Evolutionary conservation across 2,888 invertebrate species (phyloP).

Genomic region (Phymatocera aterrima): DNA sequence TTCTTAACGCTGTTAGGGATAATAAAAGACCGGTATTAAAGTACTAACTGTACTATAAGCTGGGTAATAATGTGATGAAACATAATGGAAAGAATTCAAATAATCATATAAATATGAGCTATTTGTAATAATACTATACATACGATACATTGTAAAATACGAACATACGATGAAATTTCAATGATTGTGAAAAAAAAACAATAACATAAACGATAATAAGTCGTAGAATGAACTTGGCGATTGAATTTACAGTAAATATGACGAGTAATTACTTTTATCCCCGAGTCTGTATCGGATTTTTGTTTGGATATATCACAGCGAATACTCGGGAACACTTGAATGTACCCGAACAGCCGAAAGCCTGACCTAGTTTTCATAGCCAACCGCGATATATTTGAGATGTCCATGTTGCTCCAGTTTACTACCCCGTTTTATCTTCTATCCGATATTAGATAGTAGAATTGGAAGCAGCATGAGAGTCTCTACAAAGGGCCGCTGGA

Average conservation of each 20-base stretch:
- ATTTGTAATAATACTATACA: too few species aligned
- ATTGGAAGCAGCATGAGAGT: background rate
- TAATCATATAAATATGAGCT: too few species aligned
- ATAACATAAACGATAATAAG: too few species aligned
- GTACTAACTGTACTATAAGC: conserved; percentile 4
- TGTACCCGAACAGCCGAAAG: conserved; percentile 47
- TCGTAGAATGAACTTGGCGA: too few species aligned
- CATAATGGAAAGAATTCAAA: too few species aligned
- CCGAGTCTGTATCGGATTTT: background rate
- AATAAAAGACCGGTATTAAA: conserved; percentile 33
- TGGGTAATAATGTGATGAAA: background rate
- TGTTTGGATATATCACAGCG: background rate
- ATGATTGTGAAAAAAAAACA: too few species aligned
- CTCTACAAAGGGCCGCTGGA: background rate
- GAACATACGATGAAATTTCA: too few species aligned
- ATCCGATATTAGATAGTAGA: background rate
- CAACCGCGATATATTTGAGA: conserved; percentile 50
- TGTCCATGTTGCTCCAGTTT: conserved; percentile 43
- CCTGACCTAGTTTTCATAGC: conserved; percentile 55
- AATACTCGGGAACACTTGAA: conserved; percentile 41
- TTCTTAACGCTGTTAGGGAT: conserved; percentile 5
- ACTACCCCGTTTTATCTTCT: conserved; percentile 19
- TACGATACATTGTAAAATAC: too few species aligned
- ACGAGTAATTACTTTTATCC: background rate
- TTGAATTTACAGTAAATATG: background rate